Evolutionary conservation across 2,113 vertebrate species (phyloP).

Genomic region (Saiga tatarica): DNA sequence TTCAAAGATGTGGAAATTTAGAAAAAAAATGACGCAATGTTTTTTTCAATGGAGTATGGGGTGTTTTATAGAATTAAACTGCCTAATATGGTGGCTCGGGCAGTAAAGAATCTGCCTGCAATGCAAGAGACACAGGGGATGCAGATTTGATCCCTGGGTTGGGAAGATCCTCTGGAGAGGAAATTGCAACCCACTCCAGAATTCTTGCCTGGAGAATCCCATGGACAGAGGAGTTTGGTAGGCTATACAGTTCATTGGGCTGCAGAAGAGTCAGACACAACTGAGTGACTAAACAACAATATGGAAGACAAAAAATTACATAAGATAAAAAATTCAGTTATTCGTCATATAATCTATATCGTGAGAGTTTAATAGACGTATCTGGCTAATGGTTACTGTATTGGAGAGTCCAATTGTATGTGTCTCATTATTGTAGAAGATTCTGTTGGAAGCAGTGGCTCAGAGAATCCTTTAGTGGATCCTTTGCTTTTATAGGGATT

Average conservation of each 20-base stretch:
- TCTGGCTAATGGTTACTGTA: not conserved
- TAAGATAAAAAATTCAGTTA: not conserved
- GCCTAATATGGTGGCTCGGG: rapidly evolving
- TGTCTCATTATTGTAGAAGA: not conserved
- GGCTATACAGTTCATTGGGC: not conserved
- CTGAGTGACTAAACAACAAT: not conserved
- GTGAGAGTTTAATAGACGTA: not conserved
- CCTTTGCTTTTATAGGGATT: not conserved
- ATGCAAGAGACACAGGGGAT: not conserved
- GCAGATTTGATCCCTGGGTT: not conserved
- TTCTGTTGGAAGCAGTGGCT: not conserved
- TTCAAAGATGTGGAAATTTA: not conserved
- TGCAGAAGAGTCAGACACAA: not conserved
- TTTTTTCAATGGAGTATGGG: not conserved
- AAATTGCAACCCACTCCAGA: not conserved
- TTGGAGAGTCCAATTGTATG: not conserved
- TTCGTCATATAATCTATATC: not conserved
- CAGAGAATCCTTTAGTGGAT: not conserved
- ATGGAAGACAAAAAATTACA: not conserved
- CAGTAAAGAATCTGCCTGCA: not conserved
- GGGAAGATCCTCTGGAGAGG: not conserved
- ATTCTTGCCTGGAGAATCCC: not conserved
- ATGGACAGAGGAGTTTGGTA: not conserved
- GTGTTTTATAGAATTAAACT: not conserved
- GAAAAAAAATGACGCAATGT: not conserved